These are phyloP conservation scores for Cinara cedri DNA, from an alignment of 2,888 invertebrate species.

Conservation along the genomic window DNA sequence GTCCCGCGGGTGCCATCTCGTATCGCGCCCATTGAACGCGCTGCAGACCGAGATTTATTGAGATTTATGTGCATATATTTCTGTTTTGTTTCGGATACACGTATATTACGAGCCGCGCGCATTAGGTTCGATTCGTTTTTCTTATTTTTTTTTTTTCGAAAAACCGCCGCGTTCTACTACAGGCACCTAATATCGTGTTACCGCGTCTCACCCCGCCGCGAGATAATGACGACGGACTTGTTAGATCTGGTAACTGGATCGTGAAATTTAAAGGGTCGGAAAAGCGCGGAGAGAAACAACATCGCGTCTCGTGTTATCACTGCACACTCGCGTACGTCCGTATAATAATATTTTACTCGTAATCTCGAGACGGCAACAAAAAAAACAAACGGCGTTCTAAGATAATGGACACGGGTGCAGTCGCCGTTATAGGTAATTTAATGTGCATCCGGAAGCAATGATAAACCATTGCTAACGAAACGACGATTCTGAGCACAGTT, in stretches of 20 bases:
- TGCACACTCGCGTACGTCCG: no score
- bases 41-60: conserved; percentile 29
- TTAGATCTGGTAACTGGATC: conserved; percentile 40
- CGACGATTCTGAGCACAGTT: no score
- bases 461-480: no score
- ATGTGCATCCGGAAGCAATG: no score
- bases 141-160: not conserved
- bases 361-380: no score
- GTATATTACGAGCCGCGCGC: no score
- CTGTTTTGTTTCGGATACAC: not conserved
- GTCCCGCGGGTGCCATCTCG: conserved; percentile 43
- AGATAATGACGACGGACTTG: conserved; percentile 26
- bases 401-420: no score
- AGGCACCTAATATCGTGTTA: no score
- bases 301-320: not conserved
- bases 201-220: no score
- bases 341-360: no score
- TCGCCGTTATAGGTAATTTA: no score
- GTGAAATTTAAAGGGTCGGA: conserved; percentile 20
- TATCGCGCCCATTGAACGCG: conserved; percentile 20
- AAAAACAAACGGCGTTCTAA: no score
- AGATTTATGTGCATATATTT: conserved; percentile 49
- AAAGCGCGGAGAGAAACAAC: not conserved
- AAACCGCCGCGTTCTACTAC: not conserved
- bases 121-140: conserved; percentile 16